Conservation (phyloP, 2,888 invertebrate genomes). For the Creontiades dilutus region DNA sequence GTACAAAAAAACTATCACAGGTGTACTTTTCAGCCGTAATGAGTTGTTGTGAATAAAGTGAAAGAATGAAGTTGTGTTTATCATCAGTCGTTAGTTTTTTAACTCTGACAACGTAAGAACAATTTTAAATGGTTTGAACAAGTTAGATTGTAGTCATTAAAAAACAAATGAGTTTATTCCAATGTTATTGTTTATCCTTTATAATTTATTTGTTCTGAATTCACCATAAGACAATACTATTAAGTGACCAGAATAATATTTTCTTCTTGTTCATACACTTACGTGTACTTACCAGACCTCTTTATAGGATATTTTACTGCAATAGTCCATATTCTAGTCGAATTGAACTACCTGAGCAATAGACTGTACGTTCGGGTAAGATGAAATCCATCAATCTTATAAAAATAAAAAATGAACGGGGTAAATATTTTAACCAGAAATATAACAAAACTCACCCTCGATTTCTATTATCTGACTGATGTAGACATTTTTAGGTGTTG, state of each 20-base stretch:
- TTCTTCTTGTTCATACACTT: neutral
- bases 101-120: no score
- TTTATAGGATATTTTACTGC: neutral
- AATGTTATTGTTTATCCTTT: neutral
- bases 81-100: no score
- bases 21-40: no score
- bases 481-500: conserved; percentile 15
- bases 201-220: neutral
- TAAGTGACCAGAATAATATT: neutral
- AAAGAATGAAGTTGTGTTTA: no score
- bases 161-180: neutral
- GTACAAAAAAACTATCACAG: no score
- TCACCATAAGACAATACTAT: neutral
- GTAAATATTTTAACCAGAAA: neutral
- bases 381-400: neutral
- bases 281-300: conserved; percentile 1
- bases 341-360: conserved; percentile 11
- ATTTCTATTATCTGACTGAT: neutral
- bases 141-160: neutral
- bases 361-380: conserved; percentile 26
- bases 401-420: neutral
- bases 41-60: no score
- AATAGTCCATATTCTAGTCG: conserved; percentile 34
- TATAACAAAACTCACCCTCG: conserved; percentile 17
- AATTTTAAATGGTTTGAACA: no score